Evolutionary conservation across 2,888 invertebrate genomes (phyloP).

Genomic region (Monopis laevigella): DNA sequence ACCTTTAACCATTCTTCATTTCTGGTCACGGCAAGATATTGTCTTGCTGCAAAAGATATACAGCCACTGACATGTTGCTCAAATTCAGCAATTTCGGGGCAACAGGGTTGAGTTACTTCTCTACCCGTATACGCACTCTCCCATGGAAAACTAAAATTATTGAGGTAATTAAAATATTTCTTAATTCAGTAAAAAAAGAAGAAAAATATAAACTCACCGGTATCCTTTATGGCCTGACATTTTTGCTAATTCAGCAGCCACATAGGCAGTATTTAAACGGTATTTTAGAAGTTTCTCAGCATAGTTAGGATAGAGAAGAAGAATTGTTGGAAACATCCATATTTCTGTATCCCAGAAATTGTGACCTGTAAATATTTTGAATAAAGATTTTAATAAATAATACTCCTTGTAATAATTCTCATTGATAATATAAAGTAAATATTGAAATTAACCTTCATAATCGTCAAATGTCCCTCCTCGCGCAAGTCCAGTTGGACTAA

Average conservation of each 20-base stretch:
- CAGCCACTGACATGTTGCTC: conserved; percentile 69
- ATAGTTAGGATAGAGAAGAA: conserved; percentile 57
- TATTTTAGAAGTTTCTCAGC: conserved; percentile 60
- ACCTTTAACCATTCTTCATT: conserved; percentile 58
- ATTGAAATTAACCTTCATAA: conserved; percentile 56
- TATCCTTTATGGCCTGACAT: conserved; percentile 62
- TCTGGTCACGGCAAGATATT: conserved; percentile 50
- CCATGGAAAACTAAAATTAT: conserved; percentile 63
- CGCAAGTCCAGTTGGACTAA: conserved; percentile 68
- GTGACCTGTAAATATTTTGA: conserved; percentile 65
- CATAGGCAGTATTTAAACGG: conserved; percentile 52
- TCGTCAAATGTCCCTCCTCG: conserved; percentile 58
- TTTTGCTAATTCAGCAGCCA: conserved; percentile 59
- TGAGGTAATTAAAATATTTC: too few species aligned
- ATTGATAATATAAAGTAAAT: too few species aligned
- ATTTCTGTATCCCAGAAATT: conserved; percentile 73
- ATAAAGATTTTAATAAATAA: too few species aligned
- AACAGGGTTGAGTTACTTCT: conserved; percentile 69
- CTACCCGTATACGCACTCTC: conserved; percentile 70
- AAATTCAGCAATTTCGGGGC: conserved; percentile 62
- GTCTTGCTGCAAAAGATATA: conserved; percentile 60
- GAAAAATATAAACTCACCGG: conserved; percentile 34
- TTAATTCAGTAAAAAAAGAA: too few species aligned
- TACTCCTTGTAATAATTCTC: too few species aligned
- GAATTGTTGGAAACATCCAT: conserved; percentile 69